Base-by-base conservation (phyloP, 2,888 invertebrate species). In the Ptilodon capucinus region DNA sequence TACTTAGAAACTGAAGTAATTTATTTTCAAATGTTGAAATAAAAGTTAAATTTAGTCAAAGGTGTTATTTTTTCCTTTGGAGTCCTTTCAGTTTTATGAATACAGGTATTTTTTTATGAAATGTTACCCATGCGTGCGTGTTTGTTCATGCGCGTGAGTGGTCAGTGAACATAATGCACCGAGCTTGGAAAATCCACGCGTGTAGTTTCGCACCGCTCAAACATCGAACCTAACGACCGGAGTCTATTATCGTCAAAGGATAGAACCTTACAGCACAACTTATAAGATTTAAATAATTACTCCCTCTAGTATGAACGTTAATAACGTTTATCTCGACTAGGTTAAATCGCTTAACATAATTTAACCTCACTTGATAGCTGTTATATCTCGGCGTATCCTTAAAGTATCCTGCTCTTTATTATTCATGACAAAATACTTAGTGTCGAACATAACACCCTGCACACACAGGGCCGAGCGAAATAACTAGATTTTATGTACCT, bases 61-160 rank as follows among this genome's bases (percentile, higher is more conserved):
- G 30, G 30, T 30, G 30, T 8, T 13, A 2, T 30, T 30, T n/a
- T n/a, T n/a, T n/a, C n/a, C n/a, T n/a, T n/a, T n/a, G n/a, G n/a
- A n/a, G n/a, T n/a, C n/a, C n/a, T 34, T 32, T 32, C 2, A 32
- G 23, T 25, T 28, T 28, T 34, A 14, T 34, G 6, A 34, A 40
- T 7, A 40, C 13, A 11, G 13, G n/a, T 23, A 23, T 13, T 21
- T 40, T n/a, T 23, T 7, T n/a, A 23, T 14, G 4, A n/a, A 21
- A 44, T 41, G 17, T 39, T 23, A 25, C 17, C 4, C 35, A 30
- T 44, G 41, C 43, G 42, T 36, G 19, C 40, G 25, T 54, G 52
- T 61, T 69, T 73, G 75, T 73, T 76, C 62, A 71, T 57, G 60
- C 74, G 71, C 71, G 56, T 75, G 74, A 54, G 46, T 68, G 60